These are phyloP conservation scores for Rhagologus leucostigma DNA, from an alignment of 2,113 vertebrate genomes.

Conservation along the genomic window DNA sequence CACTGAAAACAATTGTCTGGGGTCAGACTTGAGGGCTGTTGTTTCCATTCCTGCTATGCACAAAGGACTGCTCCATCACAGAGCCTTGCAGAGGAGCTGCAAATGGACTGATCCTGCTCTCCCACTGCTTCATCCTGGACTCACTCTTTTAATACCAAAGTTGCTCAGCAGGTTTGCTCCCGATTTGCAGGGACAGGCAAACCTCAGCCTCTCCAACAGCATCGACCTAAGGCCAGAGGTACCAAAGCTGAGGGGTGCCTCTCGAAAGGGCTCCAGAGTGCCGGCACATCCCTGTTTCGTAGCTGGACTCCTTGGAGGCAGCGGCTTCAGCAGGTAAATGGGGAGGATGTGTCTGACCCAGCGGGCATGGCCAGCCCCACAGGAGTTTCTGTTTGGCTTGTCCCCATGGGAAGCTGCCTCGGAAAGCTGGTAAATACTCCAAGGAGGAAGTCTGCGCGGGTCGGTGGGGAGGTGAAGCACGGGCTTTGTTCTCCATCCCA, in stretches of 20 bases:
- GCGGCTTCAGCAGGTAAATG: background rate
- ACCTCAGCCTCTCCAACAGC: background rate
- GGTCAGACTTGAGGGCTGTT: conserved; percentile 52
- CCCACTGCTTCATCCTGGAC: background rate
- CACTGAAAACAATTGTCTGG: conserved; percentile 47
- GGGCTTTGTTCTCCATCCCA: background rate
- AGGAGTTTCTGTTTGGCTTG: background rate
- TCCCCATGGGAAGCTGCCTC: background rate
- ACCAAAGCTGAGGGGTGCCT: background rate
- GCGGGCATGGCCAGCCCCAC: fast-evolving
- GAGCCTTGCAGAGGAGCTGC: background rate
- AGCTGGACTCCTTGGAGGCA: background rate
- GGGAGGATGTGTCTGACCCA: background rate
- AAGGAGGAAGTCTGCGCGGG: background rate
- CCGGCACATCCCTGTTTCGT: fast-evolving
- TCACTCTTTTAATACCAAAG: background rate
- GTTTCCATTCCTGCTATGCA: conserved; percentile 29
- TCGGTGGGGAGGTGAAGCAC: background rate
- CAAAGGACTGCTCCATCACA: background rate
- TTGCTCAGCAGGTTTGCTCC: conserved; percentile 15
- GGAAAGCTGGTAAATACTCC: background rate
- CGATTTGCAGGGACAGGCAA: background rate
- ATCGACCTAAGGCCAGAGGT: background rate
- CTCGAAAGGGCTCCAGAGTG: background rate
- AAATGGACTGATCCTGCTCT: background rate